A percentile compares a stretch with the other conserved stretches of the same genome.
These are phyloP conservation scores for Felis chaus DNA, from an alignment of 2,113 vertebrate genomes.

Conservation along the genomic window DNA sequence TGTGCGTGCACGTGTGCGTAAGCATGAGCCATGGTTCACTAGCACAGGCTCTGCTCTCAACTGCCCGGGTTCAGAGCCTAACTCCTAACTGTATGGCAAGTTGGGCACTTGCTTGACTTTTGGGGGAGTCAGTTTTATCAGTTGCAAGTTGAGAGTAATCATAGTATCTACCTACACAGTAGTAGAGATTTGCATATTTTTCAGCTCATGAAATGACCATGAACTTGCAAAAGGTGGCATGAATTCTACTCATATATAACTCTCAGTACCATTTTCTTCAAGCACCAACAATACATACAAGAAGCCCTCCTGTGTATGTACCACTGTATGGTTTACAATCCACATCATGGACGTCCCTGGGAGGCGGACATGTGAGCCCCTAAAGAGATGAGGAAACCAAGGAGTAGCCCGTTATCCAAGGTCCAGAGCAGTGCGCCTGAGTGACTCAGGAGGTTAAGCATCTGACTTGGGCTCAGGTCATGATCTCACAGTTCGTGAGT, in stretches of 20 bases:
- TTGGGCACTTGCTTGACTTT: not conserved
- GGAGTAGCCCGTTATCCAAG: not conserved
- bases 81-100: not conserved
- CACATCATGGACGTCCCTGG: not conserved
- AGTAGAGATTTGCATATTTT: not conserved
- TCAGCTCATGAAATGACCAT: not conserved
- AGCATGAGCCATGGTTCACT: not conserved
- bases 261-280: not conserved
- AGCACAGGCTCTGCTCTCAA: not conserved
- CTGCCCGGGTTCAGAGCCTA: not conserved
- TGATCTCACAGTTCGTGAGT: no score
- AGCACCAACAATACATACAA: not conserved
- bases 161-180: not conserved
- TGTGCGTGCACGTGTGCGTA: not conserved
- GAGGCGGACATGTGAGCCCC: not conserved
- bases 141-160: not conserved
- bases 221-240: not conserved
- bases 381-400: not conserved
- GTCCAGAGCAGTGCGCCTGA: not conserved
- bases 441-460: no score
- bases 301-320: fast-evolving
- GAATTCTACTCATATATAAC: not conserved
- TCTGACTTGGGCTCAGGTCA: no score
- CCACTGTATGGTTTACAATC: not conserved
- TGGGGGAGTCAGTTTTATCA: not conserved